A percentile compares a stretch with the other conserved stretches of the same genome.
Evolutionary conservation across 1,140 invertebrate species (phyloP).

Genomic region (Cylas formicarius): DNA sequence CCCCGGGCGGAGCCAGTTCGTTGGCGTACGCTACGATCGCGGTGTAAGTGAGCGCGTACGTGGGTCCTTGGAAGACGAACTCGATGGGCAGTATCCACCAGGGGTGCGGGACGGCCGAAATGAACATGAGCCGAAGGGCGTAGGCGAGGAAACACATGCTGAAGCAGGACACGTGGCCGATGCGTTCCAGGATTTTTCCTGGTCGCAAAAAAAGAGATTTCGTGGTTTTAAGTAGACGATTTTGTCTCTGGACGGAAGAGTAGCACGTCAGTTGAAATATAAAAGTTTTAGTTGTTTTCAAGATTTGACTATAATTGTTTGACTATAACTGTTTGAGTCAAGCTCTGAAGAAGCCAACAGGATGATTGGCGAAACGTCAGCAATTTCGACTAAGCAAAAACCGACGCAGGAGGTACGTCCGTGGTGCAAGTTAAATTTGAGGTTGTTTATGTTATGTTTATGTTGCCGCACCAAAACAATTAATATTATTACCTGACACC

Average conservation of each 20-base stretch:
- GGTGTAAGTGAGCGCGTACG: slow-evolving; percentile 70
- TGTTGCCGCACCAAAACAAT: slow-evolving; percentile 6
- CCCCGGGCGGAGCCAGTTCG: slow-evolving; percentile 62
- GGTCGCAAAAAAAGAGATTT: slow-evolving; percentile 24
- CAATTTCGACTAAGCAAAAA: too few relatives aligned
- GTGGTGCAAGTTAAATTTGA: neutral
- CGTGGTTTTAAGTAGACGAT: neutral
- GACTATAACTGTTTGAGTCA: too few relatives aligned
- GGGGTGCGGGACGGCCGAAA: slow-evolving; percentile 61
- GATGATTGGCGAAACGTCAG: too few relatives aligned
- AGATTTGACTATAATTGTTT: neutral
- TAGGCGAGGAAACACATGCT: slow-evolving; percentile 66
- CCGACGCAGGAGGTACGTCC: too few relatives aligned
- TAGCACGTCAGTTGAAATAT: too few relatives aligned
- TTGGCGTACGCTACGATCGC: slow-evolving; percentile 72
- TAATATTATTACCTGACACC: slow-evolving; percentile 48
- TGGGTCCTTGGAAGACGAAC: slow-evolving; percentile 67
- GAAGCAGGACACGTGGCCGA: slow-evolving; percentile 64
- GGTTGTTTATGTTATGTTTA: neutral
- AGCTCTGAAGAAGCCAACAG: too few relatives aligned
- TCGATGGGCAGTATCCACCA: slow-evolving; percentile 69
- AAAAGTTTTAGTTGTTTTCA: neutral
- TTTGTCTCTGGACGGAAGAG: slow-evolving; percentile 1
- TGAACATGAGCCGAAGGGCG: slow-evolving; percentile 55
- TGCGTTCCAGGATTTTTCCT: slow-evolving; percentile 63